phyloP scores from a whole-genome alignment of 2,113 vertebrate genomes.

The Irena cyanogastra region DNA sequence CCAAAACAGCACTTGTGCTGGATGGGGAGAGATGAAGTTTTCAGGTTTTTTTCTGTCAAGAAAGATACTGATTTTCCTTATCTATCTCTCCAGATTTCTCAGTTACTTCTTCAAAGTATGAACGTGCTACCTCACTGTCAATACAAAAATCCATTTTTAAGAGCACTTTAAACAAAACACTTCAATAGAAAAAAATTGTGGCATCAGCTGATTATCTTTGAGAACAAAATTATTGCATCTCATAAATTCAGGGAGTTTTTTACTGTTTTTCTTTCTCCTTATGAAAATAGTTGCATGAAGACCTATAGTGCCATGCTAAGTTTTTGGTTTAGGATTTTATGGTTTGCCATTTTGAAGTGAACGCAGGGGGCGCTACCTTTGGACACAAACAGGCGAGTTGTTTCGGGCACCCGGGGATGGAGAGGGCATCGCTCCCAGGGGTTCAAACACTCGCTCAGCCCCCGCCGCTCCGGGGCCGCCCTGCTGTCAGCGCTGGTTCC shows the following conservation, averaged over 20 bases:
- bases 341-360: neutral
- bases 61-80: neutral
- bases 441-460: neutral
- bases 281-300: neutral
- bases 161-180: neutral
- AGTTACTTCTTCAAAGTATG: neutral
- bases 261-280: neutral
- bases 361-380: accelerated
- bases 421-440: neutral
- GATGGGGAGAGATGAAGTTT: neutral
- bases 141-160: neutral
- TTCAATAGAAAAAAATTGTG: neutral
- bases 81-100: neutral
- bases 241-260: neutral
- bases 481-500: neutral
- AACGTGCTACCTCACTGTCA: neutral
- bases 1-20: neutral
- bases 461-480: neutral
- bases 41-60: neutral
- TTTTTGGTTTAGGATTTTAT: accelerated
- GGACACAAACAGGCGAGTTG: accelerated
- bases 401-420: accelerated
- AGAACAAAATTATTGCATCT: neutral
- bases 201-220: neutral
- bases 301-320: accelerated